phyloP scores from a whole-genome alignment of 2,797 vertebrate genomes.

The Halcyon chelicuti region DNA sequence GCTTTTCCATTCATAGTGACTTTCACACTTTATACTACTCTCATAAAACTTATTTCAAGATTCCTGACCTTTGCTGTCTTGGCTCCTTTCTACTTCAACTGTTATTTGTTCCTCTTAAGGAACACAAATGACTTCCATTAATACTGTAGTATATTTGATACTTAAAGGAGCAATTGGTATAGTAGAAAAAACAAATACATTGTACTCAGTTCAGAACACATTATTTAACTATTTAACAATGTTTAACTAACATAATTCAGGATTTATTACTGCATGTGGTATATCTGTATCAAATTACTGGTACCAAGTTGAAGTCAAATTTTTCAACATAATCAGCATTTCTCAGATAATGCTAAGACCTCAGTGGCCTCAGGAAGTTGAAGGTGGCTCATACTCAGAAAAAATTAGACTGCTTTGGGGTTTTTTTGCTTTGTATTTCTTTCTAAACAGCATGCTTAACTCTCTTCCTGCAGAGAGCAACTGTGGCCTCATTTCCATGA shows the following conservation, averaged over 20 bases:
- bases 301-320: not conserved
- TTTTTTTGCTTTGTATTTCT: not conserved
- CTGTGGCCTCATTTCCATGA: not conserved
- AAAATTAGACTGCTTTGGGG: not conserved
- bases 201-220: not conserved
- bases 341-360: not conserved
- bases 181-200: not conserved
- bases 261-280: not conserved
- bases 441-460: not conserved
- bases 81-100: not conserved
- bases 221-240: not conserved
- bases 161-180: not conserved
- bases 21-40: not conserved
- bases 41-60: not conserved
- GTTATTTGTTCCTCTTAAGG: not conserved
- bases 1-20: not conserved
- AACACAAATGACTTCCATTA: slow-evolving; percentile 1
- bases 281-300: not conserved
- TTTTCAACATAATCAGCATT: not conserved
- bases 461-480: not conserved
- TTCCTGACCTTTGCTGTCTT: not conserved
- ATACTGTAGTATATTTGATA: not conserved
- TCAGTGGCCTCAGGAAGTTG: not conserved
- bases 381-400: not conserved
- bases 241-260: not conserved